Conservation (phyloP, 53 echinoderm and acorn worm species). For the Zoroaster sp. region DNA sequence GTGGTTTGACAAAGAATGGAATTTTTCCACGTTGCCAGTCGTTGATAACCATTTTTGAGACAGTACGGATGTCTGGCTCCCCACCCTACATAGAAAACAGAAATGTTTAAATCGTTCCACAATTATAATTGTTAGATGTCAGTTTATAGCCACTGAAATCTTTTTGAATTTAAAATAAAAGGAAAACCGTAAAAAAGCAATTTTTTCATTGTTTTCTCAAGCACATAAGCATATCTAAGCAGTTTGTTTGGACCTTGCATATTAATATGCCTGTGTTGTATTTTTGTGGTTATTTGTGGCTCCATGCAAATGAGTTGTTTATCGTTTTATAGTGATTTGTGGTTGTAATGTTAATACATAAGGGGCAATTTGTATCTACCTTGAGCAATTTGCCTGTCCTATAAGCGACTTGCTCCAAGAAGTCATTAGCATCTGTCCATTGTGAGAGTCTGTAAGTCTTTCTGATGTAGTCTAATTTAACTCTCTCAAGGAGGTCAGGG, state of each 20-base stretch:
- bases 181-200: too few species aligned
- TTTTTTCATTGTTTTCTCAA: too few species aligned
- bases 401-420: constrained; percentile 85
- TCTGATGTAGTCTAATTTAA: constrained; percentile 86
- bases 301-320: too few species aligned
- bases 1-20: constrained; percentile 98
- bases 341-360: too few species aligned
- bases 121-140: too few species aligned
- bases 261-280: too few species aligned
- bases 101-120: background rate
- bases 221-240: too few species aligned
- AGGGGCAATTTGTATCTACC: constrained; percentile 36
- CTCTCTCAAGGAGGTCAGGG: constrained; percentile 71
- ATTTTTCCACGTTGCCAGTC: constrained; percentile 99
- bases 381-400: constrained; percentile 86
- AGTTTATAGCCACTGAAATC: too few species aligned
- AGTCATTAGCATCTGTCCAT: constrained; percentile 84
- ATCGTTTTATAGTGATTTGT: too few species aligned
- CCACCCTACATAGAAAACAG: constrained; percentile 66
- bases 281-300: too few species aligned
- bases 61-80: constrained; percentile 84
- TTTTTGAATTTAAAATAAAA: too few species aligned
- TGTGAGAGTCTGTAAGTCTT: constrained; percentile 84
- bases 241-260: too few species aligned
- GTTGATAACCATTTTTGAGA: constrained; percentile 96